phyloP scores from a whole-genome alignment of 2,113 vertebrate genomes.

The Melanostigma gelatinosum region DNA sequence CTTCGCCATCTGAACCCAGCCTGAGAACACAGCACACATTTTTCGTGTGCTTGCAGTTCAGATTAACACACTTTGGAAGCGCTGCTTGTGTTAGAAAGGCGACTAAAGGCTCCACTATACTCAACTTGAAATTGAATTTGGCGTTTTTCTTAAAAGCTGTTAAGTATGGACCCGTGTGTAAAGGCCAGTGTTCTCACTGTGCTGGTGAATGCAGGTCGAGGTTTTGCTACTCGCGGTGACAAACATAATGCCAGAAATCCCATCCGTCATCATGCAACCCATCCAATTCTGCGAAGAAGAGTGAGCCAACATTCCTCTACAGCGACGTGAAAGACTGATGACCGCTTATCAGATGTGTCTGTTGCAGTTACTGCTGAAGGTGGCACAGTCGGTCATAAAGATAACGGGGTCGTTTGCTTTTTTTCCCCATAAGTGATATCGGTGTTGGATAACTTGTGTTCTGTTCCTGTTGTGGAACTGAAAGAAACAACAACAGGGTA shows the following conservation, averaged over 20 bases:
- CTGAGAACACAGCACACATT: conserved; percentile 29
- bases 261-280: neutral
- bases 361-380: too few relatives aligned
- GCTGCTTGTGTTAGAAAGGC: conserved; percentile 9
- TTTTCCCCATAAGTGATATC: neutral
- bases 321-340: neutral
- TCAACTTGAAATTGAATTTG: conserved; percentile 16
- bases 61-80: conserved; percentile 20
- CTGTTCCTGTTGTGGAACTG: too few relatives aligned
- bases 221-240: conserved; percentile 8
- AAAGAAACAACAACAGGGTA: too few relatives aligned
- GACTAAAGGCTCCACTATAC: conserved; percentile 23
- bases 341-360: neutral
- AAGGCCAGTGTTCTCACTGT: conserved; percentile 20
- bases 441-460: neutral
- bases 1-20: conserved; percentile 47
- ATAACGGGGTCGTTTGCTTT: neutral
- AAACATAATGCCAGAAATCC: conserved; percentile 17
- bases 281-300: neutral
- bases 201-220: neutral
- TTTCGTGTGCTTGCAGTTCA: conserved; percentile 28
- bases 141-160: conserved; percentile 18
- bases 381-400: neutral
- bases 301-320: neutral
- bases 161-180: neutral